These are phyloP conservation scores for Omphaloscelis lunosa DNA, from an alignment of 2,888 invertebrate species.

Conservation along the genomic window DNA sequence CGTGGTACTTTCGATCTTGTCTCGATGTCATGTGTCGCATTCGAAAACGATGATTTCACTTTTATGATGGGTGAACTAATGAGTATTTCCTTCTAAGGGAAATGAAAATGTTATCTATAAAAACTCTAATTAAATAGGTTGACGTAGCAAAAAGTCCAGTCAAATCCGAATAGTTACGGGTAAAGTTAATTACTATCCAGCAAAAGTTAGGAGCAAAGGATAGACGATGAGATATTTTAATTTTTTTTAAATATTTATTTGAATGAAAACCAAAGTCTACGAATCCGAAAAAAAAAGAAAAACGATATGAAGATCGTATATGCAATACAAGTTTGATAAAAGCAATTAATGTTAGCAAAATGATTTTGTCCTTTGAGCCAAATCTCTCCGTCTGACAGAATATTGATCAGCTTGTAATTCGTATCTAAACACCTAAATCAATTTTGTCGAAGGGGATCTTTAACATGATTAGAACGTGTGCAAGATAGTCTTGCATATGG, in stretches of 20 bases:
- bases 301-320: background rate
- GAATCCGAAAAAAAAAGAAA: background rate
- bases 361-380: constrained; percentile 5
- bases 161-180: too few species aligned
- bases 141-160: background rate
- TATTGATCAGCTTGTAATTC: constrained; percentile 9
- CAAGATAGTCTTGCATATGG: background rate
- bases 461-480: constrained; percentile 10
- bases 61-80: constrained; percentile 39
- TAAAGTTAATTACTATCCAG: background rate
- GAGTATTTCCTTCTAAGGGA: background rate
- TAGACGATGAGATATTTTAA: background rate
- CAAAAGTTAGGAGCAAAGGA: background rate
- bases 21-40: constrained; percentile 56
- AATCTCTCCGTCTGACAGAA: background rate
- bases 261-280: background rate
- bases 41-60: constrained; percentile 58
- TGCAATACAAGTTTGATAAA: background rate
- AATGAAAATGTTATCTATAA: background rate
- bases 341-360: background rate
- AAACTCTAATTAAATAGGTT: background rate
- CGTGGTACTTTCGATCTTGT: constrained; percentile 62
- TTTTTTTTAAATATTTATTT: background rate
- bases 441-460: constrained; percentile 14
- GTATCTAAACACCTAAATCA: background rate